A percentile compares a stretch with the other conserved stretches of the same genome.
Conservation (phyloP, 2,888 invertebrate genomes). For the Asteroscopus sphinx region DNA sequence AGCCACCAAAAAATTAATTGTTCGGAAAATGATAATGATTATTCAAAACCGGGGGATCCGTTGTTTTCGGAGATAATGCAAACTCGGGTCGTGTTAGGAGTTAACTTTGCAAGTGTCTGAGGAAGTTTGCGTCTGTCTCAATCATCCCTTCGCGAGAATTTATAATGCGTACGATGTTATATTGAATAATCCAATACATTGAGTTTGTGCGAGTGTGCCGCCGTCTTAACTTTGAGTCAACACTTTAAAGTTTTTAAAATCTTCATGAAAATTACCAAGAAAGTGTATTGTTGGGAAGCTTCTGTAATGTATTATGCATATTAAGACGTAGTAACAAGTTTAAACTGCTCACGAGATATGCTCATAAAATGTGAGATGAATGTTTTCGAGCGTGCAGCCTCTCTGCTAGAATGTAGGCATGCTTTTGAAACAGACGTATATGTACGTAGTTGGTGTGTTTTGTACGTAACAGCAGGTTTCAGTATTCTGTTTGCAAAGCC, state of each 20-base stretch:
- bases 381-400: slow-evolving; percentile 39
- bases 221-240: slow-evolving; percentile 34
- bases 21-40: slow-evolving; percentile 50
- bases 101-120: slow-evolving; percentile 51
- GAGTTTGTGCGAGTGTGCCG: slow-evolving; percentile 33
- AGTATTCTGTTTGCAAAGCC: slow-evolving; percentile 43
- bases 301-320: slow-evolving; percentile 35
- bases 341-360: slow-evolving; percentile 23
- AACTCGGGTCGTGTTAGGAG: slow-evolving; percentile 53
- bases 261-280: slow-evolving; percentile 33
- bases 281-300: slow-evolving; percentile 26
- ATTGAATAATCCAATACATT: slow-evolving; percentile 68
- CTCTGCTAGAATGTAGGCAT: slow-evolving; percentile 28
- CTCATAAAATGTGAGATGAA: slow-evolving; percentile 48
- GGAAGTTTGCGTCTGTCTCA: slow-evolving; percentile 59
- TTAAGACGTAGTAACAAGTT: slow-evolving; percentile 44
- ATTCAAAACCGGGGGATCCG: slow-evolving; percentile 49
- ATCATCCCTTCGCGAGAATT: slow-evolving; percentile 61
- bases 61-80: slow-evolving; percentile 59
- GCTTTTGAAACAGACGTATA: slow-evolving; percentile 19
- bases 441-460: slow-evolving; percentile 21
- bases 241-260: slow-evolving; percentile 51
- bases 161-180: slow-evolving; percentile 69
- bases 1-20: slow-evolving; percentile 45
- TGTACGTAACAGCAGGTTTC: slow-evolving; percentile 27